Base-by-base conservation (phyloP, 2,797 vertebrate genomes). In the Poliocrania exsul region DNA sequence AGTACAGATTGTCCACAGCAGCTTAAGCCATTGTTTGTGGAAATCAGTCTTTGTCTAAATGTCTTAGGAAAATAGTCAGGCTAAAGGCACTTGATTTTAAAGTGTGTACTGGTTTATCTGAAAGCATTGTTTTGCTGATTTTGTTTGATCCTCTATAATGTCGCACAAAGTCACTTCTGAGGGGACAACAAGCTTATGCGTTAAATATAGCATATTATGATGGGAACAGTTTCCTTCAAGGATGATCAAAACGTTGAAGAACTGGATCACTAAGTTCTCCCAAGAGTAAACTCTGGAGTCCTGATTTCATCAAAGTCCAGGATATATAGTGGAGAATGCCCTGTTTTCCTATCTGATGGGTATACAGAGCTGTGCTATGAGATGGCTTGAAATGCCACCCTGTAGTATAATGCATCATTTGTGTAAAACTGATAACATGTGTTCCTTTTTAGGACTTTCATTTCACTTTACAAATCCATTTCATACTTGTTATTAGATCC, bases 401-500 rank as follows among this genome's bases (percentile, higher is more conserved):
- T 69, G 0, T 73, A 47, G 56, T 89, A 3, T 92, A 92, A 88
- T 82, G 81, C 79, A 70, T 62, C 93, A 35, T 92, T 97, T 97
- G 93, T 81, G 66, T 94, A 90, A 94, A 95, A 77, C 71, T 97
- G 96, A 81, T 97, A 92, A 95, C 31, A 47, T 91, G 17, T 83
- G 78, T 96, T 97, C 69, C 92, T 97, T 94, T 92, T 77, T 82
- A 94, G 94, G 90, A 95, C 91, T 94, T 93, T 96, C 96, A 97
- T 97, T 98, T 97, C 92, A 94, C 95, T 97, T 98, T 98, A 97
- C 93, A 97, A 98, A 98, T 98, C 94, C 96, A 97, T 98, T 95
- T 98, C 98, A 97, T 98, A 97, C 98, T 98, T 98, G 97, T 98
- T 98, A 98, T 96, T 96, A 99, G 99, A 98, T 99, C 99, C 97